phyloP scores from a whole-genome alignment of 2,113 vertebrate genomes.

The Aptenodytes forsteri region DNA sequence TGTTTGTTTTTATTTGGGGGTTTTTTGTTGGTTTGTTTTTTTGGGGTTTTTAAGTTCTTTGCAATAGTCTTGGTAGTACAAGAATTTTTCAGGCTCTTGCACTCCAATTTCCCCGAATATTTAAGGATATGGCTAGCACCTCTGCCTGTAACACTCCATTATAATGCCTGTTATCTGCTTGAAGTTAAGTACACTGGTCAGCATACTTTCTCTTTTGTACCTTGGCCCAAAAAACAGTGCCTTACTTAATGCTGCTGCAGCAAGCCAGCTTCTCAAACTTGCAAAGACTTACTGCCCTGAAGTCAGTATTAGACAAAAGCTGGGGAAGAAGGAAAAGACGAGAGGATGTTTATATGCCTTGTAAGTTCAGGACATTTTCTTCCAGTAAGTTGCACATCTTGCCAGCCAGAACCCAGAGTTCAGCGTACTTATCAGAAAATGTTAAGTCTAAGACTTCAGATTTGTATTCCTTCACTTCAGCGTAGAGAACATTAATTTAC shows the following conservation, averaged over 20 bases:
- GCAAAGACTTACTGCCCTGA: not conserved
- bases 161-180: not conserved
- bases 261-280: not conserved
- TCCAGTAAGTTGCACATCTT: not conserved
- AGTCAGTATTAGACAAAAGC: not conserved
- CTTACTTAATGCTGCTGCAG: not conserved
- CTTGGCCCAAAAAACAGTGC: not conserved
- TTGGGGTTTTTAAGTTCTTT: not conserved
- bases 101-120: not conserved
- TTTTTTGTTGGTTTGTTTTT: too few relatives aligned
- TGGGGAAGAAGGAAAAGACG: not conserved
- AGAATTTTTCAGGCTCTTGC: not conserved
- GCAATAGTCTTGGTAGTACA: not conserved
- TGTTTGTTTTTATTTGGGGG: not conserved
- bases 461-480: not conserved
- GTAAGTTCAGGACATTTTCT: conserved; percentile 23
- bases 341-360: not conserved
- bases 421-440: not conserved
- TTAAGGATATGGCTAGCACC: not conserved
- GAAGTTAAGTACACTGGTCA: not conserved
- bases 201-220: not conserved
- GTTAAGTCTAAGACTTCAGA: not conserved
- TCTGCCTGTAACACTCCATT: not conserved
- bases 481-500: not conserved
- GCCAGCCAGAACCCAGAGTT: not conserved